Percentiles rank a stretch among this genome's conserved stretches.
Evolutionary conservation across 1,140 invertebrate genomes (phyloP).

Genomic region (Polypedilum pembai): DNA sequence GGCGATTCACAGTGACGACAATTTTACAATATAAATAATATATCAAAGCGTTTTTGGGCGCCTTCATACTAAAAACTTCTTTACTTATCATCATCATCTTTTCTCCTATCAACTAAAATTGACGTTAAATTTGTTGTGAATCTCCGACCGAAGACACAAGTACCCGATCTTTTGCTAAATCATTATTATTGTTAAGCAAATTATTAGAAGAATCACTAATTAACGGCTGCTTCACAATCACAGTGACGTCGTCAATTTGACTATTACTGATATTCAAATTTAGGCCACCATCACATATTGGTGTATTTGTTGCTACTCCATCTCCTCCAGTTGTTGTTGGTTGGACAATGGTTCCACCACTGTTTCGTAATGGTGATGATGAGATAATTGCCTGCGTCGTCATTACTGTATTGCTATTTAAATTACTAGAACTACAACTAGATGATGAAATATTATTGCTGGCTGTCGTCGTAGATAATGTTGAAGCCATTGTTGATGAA

Average conservation of each 20-base stretch:
- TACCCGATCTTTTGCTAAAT: conserved; percentile 22
- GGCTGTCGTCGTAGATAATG: conserved; percentile 26
- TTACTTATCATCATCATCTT: background rate
- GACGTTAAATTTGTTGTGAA: conserved; percentile 16
- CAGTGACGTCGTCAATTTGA: background rate
- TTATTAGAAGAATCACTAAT: background rate
- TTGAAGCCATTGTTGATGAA: conserved; percentile 29
- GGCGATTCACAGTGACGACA: no score
- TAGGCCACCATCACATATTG: conserved; percentile 24
- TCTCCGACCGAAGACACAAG: background rate
- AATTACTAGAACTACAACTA: conserved; percentile 24
- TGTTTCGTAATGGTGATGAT: background rate
- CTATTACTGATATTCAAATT: conserved; percentile 28
- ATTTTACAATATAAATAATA: no score
- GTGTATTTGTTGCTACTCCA: background rate
- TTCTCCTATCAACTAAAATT: conserved; percentile 23
- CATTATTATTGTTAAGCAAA: conserved; percentile 19
- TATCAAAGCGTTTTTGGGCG: no score
- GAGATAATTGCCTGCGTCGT: conserved; percentile 25
- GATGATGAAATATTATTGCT: conserved; percentile 23
- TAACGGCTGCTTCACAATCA: conserved; percentile 25
- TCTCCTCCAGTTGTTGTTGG: no score
- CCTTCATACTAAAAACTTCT: no score
- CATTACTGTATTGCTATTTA: conserved; percentile 25
- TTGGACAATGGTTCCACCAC: background rate